Conservation (phyloP, 2,888 invertebrate species). For the Trissonchulus sp. region DNA sequence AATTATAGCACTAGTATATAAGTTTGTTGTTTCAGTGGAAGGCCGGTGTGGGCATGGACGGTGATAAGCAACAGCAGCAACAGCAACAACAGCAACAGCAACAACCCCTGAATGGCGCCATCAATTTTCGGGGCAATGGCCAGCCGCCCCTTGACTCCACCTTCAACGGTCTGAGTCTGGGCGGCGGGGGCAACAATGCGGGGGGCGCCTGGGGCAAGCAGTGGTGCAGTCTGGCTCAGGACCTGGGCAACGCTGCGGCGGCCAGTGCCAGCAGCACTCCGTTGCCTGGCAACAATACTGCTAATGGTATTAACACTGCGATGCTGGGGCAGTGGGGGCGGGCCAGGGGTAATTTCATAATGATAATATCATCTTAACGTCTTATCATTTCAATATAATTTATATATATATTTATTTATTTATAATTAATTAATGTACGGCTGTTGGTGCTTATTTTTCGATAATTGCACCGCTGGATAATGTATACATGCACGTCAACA, state of each 20-base stretch:
- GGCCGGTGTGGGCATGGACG: neutral
- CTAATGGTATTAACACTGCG: neutral
- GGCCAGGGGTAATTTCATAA: too few relatives aligned
- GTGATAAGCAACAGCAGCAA: neutral
- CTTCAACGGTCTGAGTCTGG: neutral
- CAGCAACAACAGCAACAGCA: neutral
- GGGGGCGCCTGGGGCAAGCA: neutral
- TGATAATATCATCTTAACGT: too few relatives aligned
- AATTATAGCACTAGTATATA: too few relatives aligned
- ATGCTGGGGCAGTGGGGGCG: too few relatives aligned
- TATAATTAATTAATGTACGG: too few relatives aligned
- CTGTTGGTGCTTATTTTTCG: too few relatives aligned
- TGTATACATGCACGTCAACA: too few relatives aligned
- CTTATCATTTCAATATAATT: too few relatives aligned
- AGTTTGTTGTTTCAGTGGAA: neutral
- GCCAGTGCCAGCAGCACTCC: neutral
- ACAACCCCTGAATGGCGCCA: neutral
- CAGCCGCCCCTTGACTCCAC: neutral
- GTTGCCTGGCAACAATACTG: neutral
- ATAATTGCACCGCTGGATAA: too few relatives aligned
- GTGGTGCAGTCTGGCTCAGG: neutral
- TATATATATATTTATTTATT: too few relatives aligned
- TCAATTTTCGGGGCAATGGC: neutral
- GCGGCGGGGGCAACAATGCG: too few relatives aligned
- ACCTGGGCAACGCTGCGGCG: neutral